Base-by-base conservation (phyloP, 37 sponge, comb jelly and placozoan genomes). In the Bolinopsis microptera region DNA sequence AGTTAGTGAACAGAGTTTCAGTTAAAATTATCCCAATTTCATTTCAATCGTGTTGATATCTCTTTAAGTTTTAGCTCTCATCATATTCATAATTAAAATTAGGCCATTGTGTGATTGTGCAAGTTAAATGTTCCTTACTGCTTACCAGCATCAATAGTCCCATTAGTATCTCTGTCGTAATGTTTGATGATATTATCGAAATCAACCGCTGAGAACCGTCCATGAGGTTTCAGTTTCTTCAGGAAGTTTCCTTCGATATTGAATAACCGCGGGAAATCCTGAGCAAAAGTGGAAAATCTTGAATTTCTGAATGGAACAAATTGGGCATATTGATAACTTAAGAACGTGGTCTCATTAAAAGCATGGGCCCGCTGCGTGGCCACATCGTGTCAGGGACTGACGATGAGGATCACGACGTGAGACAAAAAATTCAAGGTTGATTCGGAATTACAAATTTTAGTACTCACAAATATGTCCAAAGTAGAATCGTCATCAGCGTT, bases 131-230 rank as follows among this genome's bases (percentile, higher is more conserved):
- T 48, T 48, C 61, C n/a, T n/a, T n/a, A n/a, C n/a, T n/a, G n/a
- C n/a, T n/a, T 39, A 86, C 90, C 90, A n/a, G 90, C 90, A 86
- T 86, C 90, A 86, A 86, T 86, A 30, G 90, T 86, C 32, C 90
- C 90, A n/a, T 86, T 86, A 2, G 36, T 48, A 40, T 86, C 90
- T 26, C 90, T 86, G 61, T 86, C 90, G 61, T 86, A 86, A 39
- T 86, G 90, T 40, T 9, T 86, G 90, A 86, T 86, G 90, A 86
- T 86, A 34, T 86, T 86, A 48, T 86, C 90, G 26, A 86, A 86
- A 30, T 86, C 90, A 40, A 86, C 90, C 27, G 90, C 90, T 39
- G 41, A 41, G 48, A 86, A 86, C 26, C 61, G 24, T 27, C 90
- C 90, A 3, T 86, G 41, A 9, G 90, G 90, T 25, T 86, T 86